Conservation (phyloP, 2,113 vertebrate species). For the Pygathrix nemaeus region DNA sequence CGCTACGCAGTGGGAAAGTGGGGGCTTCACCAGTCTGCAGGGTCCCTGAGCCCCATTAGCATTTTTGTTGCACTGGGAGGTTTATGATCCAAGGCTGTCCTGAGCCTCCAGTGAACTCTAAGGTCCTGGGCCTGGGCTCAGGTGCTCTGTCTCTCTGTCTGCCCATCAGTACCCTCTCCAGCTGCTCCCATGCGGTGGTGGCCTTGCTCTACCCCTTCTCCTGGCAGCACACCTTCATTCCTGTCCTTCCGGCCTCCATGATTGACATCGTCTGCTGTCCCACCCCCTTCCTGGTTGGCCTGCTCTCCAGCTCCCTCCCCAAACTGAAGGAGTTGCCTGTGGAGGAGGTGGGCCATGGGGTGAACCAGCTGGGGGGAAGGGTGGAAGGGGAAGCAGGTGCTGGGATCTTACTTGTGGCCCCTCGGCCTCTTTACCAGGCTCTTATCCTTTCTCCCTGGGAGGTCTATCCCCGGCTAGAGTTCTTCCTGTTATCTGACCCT, state of each 20-base stretch:
- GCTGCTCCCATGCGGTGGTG: slow-evolving; percentile 97
- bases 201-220: slow-evolving; percentile 99
- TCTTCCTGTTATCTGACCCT: slow-evolving; percentile 26
- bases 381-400: not conserved
- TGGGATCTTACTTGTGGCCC: not conserved
- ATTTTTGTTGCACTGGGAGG: not conserved
- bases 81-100: not conserved
- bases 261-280: slow-evolving; percentile 99
- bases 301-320: slow-evolving; percentile 96
- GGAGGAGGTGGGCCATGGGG: slow-evolving; percentile 91
- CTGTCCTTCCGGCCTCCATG: slow-evolving; percentile 97
- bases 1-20: not conserved
- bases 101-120: not conserved
- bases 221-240: slow-evolving; percentile 99
- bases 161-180: slow-evolving; percentile 93
- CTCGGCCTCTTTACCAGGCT: not conserved
- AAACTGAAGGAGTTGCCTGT: slow-evolving; percentile 98
- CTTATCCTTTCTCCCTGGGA: slow-evolving; percentile 21
- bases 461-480: not conserved
- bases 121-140: slow-evolving; percentile 30
- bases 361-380: not conserved
- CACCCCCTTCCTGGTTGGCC: slow-evolving; percentile 97
- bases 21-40: not conserved
- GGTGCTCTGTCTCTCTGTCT: slow-evolving; percentile 48
- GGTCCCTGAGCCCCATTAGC: not conserved